These are phyloP conservation scores for Drosophila sordidula DNA, from an alignment of 2,888 invertebrate genomes.

Conservation along the genomic window DNA sequence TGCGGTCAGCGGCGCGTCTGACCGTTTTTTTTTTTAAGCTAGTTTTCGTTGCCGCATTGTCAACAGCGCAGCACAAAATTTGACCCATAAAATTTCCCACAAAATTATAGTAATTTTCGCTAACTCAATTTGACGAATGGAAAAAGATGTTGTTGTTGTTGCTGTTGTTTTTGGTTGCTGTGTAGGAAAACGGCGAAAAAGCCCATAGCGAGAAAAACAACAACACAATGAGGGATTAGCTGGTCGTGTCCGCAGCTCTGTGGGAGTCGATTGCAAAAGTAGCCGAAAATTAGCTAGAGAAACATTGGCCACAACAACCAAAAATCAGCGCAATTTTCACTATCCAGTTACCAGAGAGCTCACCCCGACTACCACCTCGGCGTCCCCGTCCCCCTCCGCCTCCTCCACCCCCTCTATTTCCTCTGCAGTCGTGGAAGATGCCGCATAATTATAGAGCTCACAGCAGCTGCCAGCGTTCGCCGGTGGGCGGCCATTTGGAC, in stretches of 20 bases:
- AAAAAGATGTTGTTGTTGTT: slow-evolving; percentile 18
- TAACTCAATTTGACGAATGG: slow-evolving; percentile 73
- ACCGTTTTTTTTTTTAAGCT: slow-evolving; percentile 12
- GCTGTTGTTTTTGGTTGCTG: not conserved
- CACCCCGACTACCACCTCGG: slow-evolving; percentile 5
- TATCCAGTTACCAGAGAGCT: slow-evolving; percentile 63
- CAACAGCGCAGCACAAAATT: slow-evolving; percentile 64
- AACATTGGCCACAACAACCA: slow-evolving; percentile 22
- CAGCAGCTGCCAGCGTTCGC: slow-evolving; percentile 34
- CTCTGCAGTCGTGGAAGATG: slow-evolving; percentile 24
- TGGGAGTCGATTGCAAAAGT: slow-evolving; percentile 76
- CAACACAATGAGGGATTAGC: slow-evolving; percentile 35
- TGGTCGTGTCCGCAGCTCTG: slow-evolving; percentile 35
- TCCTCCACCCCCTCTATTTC: not conserved
- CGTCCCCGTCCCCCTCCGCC: too few relatives aligned
- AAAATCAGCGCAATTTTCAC: slow-evolving; percentile 72
- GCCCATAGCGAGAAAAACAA: not conserved
- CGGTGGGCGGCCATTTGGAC: slow-evolving; percentile 24
- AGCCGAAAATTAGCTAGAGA: slow-evolving; percentile 68
- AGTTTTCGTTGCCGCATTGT: slow-evolving; percentile 51
- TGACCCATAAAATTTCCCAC: slow-evolving; percentile 81
- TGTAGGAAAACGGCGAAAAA: slow-evolving; percentile 7
- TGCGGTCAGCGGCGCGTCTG: slow-evolving; percentile 66
- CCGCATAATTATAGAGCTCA: slow-evolving; percentile 52
- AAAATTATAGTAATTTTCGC: slow-evolving; percentile 79